Evolutionary conservation across 2,113 vertebrate genomes (phyloP).

Genomic region (Euleptes europaea): DNA sequence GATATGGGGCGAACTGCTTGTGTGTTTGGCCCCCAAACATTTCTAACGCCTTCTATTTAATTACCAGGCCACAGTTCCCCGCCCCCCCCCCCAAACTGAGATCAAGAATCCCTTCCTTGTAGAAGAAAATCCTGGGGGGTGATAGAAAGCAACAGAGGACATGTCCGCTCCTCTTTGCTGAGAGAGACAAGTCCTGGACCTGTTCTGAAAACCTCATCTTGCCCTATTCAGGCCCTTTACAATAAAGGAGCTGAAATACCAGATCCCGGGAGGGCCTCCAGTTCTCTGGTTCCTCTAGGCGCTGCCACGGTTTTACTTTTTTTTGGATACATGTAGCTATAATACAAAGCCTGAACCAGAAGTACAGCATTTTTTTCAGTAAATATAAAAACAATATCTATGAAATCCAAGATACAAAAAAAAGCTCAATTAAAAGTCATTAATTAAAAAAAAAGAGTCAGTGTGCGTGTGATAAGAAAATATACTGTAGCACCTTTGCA

Average conservation of each 20-base stretch:
- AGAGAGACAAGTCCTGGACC: not conserved
- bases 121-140: not conserved
- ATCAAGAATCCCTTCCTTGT: not conserved
- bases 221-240: constrained; percentile 11
- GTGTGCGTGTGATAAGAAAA: constrained; percentile 68
- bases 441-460: constrained; percentile 71
- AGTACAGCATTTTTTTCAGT: constrained; percentile 50
- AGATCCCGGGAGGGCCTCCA: constrained; percentile 32
- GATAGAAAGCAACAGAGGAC: not conserved
- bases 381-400: constrained; percentile 47
- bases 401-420: constrained; percentile 33
- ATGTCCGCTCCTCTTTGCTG: not conserved
- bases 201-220: constrained; percentile 1
- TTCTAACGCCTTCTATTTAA: not conserved
- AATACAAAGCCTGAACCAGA: constrained; percentile 40
- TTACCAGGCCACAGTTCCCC: not conserved
- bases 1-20: constrained; percentile 14
- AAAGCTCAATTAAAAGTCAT: constrained; percentile 58
- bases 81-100: not conserved
- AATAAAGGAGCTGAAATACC: not conserved
- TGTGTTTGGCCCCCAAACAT: not conserved
- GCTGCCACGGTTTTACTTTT: not conserved
- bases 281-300: constrained; percentile 26
- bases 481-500: constrained; percentile 77
- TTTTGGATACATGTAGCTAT: not conserved